Evolutionary conservation across 1,140 invertebrate species (phyloP).

Genomic region (Araneus ventricosus): DNA sequence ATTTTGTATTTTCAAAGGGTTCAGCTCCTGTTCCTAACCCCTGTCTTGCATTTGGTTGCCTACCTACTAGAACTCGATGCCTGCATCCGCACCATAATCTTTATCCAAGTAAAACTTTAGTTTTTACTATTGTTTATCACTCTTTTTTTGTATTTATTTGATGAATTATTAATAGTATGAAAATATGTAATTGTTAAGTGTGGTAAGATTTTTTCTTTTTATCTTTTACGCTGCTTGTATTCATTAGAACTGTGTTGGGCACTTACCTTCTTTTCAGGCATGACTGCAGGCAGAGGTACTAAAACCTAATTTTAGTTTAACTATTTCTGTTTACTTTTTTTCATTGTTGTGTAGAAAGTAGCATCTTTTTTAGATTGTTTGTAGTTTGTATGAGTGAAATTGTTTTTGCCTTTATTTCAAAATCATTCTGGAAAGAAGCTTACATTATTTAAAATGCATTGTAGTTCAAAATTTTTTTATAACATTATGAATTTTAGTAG

Average conservation of each 20-base stretch:
- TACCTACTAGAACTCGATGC: conserved; percentile 50
- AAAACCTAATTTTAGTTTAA: conserved; percentile 22
- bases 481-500: too few species aligned
- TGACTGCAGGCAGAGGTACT: conserved; percentile 40
- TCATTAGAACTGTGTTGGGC: conserved; percentile 47
- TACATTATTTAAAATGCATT: too few species aligned
- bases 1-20: conserved; percentile 40
- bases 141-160: background rate
- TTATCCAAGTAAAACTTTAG: conserved; percentile 74
- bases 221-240: conserved; percentile 54
- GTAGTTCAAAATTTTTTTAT: too few species aligned
- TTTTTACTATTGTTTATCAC: background rate
- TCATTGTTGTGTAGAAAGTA: background rate
- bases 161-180: background rate
- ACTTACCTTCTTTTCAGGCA: conserved; percentile 59
- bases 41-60: conserved; percentile 68
- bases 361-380: background rate
- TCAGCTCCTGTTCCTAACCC: conserved; percentile 65
- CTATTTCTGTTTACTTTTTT: background rate
- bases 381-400: background rate
- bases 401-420: too few species aligned
- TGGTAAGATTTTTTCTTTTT: conserved; percentile 47
- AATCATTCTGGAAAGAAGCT: too few species aligned
- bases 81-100: conserved; percentile 68
- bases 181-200: background rate